These are phyloP conservation scores for Zaprionus camerounensis DNA, from an alignment of 1,140 invertebrate species.

Conservation along the genomic window DNA sequence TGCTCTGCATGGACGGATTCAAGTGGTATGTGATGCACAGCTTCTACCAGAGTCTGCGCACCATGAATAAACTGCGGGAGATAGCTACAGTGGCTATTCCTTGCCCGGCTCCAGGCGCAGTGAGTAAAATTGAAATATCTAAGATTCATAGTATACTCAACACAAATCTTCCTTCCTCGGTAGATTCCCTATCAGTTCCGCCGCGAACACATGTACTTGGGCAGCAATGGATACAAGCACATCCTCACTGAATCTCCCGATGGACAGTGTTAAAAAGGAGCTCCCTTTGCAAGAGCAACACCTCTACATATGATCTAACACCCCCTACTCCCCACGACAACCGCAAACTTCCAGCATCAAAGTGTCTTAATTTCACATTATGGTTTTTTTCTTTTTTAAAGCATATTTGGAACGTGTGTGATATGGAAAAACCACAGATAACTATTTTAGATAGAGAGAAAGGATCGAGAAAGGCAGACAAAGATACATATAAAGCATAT, in stretches of 20 bases:
- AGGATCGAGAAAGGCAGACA: conserved; percentile 18
- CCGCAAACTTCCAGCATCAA: conserved; percentile 55
- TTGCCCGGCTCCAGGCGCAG: conserved; percentile 77
- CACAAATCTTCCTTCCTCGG: not conserved
- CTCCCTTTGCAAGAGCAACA: not conserved
- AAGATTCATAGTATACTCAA: not conserved
- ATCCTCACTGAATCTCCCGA: conserved; percentile 80
- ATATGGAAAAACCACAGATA: conserved; percentile 47
- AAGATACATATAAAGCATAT: conserved; percentile 12
- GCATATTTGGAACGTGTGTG: conserved; percentile 52
- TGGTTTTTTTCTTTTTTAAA: conserved; percentile 11
- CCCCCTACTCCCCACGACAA: conserved; percentile 25
- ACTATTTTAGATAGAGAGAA: conserved; percentile 43
- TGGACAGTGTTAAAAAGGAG: conserved; percentile 65
- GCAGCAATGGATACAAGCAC: conserved; percentile 83
- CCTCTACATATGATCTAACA: conserved; percentile 10
- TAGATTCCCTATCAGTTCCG: conserved; percentile 81
- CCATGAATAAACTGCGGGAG: conserved; percentile 79
- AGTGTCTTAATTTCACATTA: conserved; percentile 54
- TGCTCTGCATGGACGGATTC: conserved; percentile 68
- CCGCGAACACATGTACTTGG: conserved; percentile 81
- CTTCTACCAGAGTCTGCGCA: conserved; percentile 77
- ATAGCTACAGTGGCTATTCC: conserved; percentile 83
- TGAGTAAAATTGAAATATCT: conserved; percentile 30
- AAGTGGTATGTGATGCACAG: conserved; percentile 82